Evolutionary conservation across 2,888 invertebrate genomes (phyloP).

Genomic region (Sarcophaga carnaria): DNA sequence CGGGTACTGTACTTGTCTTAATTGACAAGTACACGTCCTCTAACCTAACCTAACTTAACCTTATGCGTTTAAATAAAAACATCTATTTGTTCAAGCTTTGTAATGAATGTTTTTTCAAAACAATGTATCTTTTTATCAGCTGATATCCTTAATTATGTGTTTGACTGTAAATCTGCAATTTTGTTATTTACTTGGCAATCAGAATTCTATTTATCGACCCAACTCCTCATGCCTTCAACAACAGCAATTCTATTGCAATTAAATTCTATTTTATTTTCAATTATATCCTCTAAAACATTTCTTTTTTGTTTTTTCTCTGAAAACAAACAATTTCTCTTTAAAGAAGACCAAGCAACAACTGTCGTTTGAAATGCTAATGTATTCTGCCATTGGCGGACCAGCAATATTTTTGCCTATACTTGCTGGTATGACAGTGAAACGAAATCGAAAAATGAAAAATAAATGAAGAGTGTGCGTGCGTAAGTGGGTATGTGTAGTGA

Average conservation of each 20-base stretch:
- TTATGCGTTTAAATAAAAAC: too few relatives aligned
- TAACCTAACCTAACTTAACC: too few relatives aligned
- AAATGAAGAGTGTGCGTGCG: conserved; percentile 31
- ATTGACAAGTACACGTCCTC: too few relatives aligned
- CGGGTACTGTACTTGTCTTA: too few relatives aligned
- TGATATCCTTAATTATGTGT: too few relatives aligned
- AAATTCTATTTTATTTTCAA: conserved; percentile 46
- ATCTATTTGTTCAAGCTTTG: too few relatives aligned
- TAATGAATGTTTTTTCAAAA: too few relatives aligned
- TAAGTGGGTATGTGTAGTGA: conserved; percentile 1
- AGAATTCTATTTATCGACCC: too few relatives aligned
- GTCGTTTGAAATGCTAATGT: conserved; percentile 59
- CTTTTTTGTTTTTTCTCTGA: neutral
- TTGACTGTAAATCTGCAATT: too few relatives aligned
- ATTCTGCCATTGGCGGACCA: conserved; percentile 13
- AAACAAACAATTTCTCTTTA: conserved; percentile 39
- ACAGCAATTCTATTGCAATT: conserved; percentile 22
- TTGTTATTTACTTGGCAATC: too few relatives aligned
- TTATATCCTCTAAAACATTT: neutral
- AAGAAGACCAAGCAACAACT: conserved; percentile 26
- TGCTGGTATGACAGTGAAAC: conserved; percentile 3
- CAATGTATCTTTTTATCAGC: too few relatives aligned
- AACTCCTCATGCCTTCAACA: neutral
- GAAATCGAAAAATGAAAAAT: conserved; percentile 17
- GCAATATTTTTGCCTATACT: neutral